Percentiles rank a stretch among this genome's conserved stretches.
phyloP scores from a whole-genome alignment of 2,888 invertebrate genomes.

The Oscheius onirici region DNA sequence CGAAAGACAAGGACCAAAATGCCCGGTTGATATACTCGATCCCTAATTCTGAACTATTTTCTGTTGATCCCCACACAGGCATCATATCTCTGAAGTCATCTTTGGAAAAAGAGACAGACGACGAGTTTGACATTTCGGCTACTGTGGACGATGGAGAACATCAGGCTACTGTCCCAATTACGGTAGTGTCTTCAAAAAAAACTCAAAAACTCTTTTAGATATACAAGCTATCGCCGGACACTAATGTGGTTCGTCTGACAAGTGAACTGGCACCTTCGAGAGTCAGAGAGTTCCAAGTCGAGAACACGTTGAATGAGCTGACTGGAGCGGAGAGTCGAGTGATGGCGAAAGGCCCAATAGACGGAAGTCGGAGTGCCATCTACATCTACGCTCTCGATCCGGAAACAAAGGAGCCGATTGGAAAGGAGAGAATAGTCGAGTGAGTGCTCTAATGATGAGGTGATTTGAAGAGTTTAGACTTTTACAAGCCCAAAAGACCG shows the following conservation, averaged over 20 bases:
- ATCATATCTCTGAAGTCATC: conserved; percentile 46
- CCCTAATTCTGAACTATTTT: conserved; percentile 48
- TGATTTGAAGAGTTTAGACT: background rate
- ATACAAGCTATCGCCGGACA: conserved; percentile 58
- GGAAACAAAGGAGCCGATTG: conserved; percentile 49
- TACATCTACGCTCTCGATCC: conserved; percentile 63
- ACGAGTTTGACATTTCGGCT: conserved; percentile 49
- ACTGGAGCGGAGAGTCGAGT: conserved; percentile 55
- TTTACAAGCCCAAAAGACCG: background rate
- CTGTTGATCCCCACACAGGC: conserved; percentile 57
- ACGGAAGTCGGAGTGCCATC: conserved; percentile 53
- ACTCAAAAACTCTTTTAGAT: conserved; percentile 36
- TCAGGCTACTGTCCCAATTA: conserved; percentile 49
- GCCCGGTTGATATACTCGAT: conserved; percentile 47
- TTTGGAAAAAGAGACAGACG: conserved; percentile 39
- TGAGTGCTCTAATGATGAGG: background rate
- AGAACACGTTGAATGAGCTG: conserved; percentile 45
- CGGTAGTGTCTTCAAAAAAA: conserved; percentile 33
- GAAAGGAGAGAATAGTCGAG: conserved; percentile 30
- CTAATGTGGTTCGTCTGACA: conserved; percentile 61
- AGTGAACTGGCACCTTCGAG: conserved; percentile 47
- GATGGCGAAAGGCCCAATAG: conserved; percentile 58
- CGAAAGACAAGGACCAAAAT: conserved; percentile 59
- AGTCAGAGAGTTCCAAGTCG: conserved; percentile 53
- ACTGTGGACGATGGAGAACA: conserved; percentile 59